A percentile compares a stretch with the other conserved stretches of the same genome.
Evolutionary conservation across 2,888 invertebrate species (phyloP).

Genomic region (Cacoxenus indagator): DNA sequence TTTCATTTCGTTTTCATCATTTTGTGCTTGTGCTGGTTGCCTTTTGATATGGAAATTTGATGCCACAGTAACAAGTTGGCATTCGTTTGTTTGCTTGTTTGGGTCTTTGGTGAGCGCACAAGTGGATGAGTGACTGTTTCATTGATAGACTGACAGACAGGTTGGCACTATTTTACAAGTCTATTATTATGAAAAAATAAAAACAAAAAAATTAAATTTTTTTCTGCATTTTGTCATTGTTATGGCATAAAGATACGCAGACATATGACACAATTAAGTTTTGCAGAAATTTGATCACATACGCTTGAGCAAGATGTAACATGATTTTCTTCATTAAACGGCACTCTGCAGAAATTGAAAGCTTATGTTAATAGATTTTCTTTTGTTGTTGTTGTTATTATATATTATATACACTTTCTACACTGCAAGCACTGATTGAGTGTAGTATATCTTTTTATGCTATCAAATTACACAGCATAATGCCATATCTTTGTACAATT

Average conservation of each 20-base stretch:
- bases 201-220: slow-evolving; percentile 2
- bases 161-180: no score
- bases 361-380: no score
- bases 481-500: no score
- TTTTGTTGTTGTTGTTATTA: no score
- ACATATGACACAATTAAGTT: slow-evolving; percentile 12
- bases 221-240: neutral
- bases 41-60: slow-evolving; percentile 50
- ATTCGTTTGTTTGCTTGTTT: no score
- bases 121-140: no score
- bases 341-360: neutral
- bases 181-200: no score
- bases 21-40: slow-evolving; percentile 30
- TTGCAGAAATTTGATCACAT: neutral
- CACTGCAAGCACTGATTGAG: no score
- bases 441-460: no score
- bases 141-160: slow-evolving; percentile 3
- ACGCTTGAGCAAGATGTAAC: neutral
- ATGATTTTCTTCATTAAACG: neutral
- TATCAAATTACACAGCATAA: no score
- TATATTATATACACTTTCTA: no score
- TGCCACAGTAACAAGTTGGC: slow-evolving; percentile 30
- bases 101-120: no score
- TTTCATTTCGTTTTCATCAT: slow-evolving; percentile 17
- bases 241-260: neutral